These are phyloP conservation scores for Sericinus montela DNA, from an alignment of 2,888 invertebrate genomes.

Conservation along the genomic window DNA sequence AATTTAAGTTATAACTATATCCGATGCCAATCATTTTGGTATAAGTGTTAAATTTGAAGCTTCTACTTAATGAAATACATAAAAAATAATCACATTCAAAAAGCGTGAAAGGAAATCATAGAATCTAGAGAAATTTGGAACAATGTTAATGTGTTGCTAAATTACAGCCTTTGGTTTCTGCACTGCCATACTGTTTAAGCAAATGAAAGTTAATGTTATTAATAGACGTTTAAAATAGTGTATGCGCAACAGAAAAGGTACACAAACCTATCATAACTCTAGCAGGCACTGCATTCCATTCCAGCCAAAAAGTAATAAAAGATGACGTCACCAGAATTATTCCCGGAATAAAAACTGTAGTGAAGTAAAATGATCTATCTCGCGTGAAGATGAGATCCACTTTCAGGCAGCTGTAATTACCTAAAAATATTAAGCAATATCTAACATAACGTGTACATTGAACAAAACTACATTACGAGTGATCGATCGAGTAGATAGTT, in stretches of 20 bases:
- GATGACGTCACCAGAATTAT: conserved; percentile 97
- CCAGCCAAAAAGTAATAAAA: conserved; percentile 98
- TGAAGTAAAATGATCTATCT: conserved; percentile 98
- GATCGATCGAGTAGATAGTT: conserved; percentile 30
- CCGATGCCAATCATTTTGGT: no score
- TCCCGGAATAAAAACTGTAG: conserved; percentile 97
- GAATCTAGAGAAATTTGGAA: neutral
- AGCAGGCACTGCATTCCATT: conserved; percentile 98
- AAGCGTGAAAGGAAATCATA: conserved; percentile 7
- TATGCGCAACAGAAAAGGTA: conserved; percentile 39
- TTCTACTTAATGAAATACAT: conserved; percentile 6
- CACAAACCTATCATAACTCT: conserved; percentile 96
- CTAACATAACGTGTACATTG: conserved; percentile 48
- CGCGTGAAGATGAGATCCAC: conserved; percentile 96
- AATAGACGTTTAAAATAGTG: neutral
- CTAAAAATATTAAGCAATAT: conserved; percentile 81
- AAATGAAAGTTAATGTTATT: neutral
- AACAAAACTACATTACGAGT: conserved; percentile 37
- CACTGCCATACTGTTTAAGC: neutral
- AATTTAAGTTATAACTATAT: neutral
- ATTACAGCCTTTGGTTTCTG: neutral
- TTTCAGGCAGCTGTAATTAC: conserved; percentile 97
- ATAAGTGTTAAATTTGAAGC: conserved; percentile 14
- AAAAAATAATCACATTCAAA: neutral
- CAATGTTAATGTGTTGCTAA: neutral